Evolutionary conservation across 2,113 vertebrate species (phyloP).

Genomic region (Spermophilus dauricus): DNA sequence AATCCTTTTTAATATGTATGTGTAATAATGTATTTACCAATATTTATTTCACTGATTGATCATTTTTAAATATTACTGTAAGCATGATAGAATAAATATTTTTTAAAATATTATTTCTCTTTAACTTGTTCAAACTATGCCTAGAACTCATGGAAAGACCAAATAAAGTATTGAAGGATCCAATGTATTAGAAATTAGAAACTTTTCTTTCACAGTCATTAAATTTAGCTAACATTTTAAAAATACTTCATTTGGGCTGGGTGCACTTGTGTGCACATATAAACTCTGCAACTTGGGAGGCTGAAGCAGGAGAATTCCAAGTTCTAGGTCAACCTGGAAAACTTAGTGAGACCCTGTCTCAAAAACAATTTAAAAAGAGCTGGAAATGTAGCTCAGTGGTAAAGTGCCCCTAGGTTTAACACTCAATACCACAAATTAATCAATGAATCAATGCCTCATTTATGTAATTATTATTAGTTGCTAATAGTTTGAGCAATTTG

Average conservation of each 20-base stretch:
- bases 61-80: conserved; percentile 35
- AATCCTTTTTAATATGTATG: conserved; percentile 39
- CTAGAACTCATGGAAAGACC: not conserved
- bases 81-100: conserved; percentile 31
- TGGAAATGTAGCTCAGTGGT: not conserved
- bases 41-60: conserved; percentile 30
- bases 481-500: conserved; percentile 17
- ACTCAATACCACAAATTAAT: not conserved
- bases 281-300: too few species aligned
- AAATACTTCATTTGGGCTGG: not conserved
- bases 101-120: not conserved
- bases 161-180: conserved; percentile 3
- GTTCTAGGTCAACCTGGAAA: not conserved
- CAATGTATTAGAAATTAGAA: conserved; percentile 48
- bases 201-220: not conserved
- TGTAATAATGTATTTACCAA: conserved; percentile 29
- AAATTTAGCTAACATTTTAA: conserved; percentile 2
- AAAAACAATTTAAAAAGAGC: not conserved
- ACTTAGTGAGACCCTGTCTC: not conserved
- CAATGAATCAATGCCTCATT: not conserved
- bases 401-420: not conserved
- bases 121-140: not conserved
- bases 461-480: not conserved
- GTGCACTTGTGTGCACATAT: too few species aligned
- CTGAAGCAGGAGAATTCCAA: not conserved